Evolutionary conservation across 2,113 vertebrate species (phyloP), one percentile per base, ranked within the genome.

Genomic region (Trichomycterus rosablanca): DNA sequence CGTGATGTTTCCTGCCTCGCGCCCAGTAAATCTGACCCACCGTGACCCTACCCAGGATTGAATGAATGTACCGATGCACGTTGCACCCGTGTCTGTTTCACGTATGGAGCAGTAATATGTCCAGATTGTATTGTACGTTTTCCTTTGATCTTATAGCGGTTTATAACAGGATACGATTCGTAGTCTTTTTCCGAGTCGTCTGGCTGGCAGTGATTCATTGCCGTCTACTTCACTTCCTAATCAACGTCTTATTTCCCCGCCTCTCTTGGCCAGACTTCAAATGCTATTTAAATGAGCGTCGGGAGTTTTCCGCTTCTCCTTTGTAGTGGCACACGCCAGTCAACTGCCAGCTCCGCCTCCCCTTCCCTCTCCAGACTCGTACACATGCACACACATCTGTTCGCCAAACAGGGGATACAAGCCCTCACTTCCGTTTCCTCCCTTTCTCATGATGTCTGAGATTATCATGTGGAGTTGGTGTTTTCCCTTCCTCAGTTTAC

Each of bases 241-340:
- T 66, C 55, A 53, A 48, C 40, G 18, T 32, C 22, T 35, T 20
- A 62, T 43, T 56, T 59, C 50, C 32, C 58, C 68, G 40, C 58
- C 67, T 55, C 59, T 43, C 49, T 59, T 59, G 52, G 59, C 45
- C 50, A 10, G 7, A 26, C 53, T 63, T 67, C 43, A 74, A 74
- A 60, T 30, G 23, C 7, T 66, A 70, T 74, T 70, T 40, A 67
- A 70, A 74, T 74, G 48, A 74, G 67, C 42, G 40, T 23, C 49
- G 52, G 67, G 42, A 58, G 48, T 55, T 49, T 59, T 62, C 50
- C 50, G 3, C 53, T 28, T 7, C 14, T 11, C 48, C 53, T 67
- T 70, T 70, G 63, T 70, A 70, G 59, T 53, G 40, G 40, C 52
- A 61, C 53, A 55, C 37, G 61, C 45, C 56, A 65, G 61, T 72